Percentiles rank a stretch among this genome's conserved stretches.
phyloP scores from a whole-genome alignment of 2,113 vertebrate genomes.

The Hemibagrus wyckioides region DNA sequence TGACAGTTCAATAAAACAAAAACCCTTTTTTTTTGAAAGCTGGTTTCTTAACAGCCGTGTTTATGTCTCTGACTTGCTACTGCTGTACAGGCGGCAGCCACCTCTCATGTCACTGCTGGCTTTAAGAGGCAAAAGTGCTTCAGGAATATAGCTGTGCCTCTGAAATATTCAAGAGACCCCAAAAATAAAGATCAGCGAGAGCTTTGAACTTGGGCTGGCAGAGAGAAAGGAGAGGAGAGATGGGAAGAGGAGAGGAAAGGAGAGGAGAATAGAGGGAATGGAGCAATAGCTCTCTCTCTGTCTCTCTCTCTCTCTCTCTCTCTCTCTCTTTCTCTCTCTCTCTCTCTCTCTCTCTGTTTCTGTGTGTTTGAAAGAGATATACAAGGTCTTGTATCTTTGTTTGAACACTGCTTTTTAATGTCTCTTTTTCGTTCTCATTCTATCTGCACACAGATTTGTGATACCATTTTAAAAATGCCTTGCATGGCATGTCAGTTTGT shows the following conservation, averaged over 20 bases:
- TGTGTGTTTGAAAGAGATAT: not conserved
- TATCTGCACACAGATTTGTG: not conserved
- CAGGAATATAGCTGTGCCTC: slow-evolving; percentile 59
- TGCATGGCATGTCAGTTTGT: not conserved
- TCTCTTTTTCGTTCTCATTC: not conserved
- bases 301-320: too few species aligned
- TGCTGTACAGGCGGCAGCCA: slow-evolving; percentile 45
- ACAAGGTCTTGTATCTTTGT: not conserved
- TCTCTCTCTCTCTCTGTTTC: not conserved
- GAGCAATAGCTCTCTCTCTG: not conserved
- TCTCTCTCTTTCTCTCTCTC: not conserved
- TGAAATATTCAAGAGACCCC: slow-evolving; percentile 69
- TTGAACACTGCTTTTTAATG: slow-evolving; percentile 11
- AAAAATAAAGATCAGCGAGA: slow-evolving; percentile 58
- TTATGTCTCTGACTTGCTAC: slow-evolving; percentile 37
- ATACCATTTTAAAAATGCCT: not conserved
- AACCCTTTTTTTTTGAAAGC: not conserved
- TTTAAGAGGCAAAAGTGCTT: slow-evolving; percentile 64
- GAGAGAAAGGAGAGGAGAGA: slow-evolving; percentile 7
- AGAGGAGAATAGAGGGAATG: not conserved
- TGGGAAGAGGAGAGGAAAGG: not conserved
- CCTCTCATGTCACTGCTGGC: slow-evolving; percentile 53
- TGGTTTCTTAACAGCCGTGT: not conserved
- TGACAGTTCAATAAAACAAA: not conserved
- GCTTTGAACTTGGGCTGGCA: slow-evolving; percentile 32